Evolutionary conservation across 2,888 invertebrate species (phyloP).

Genomic region (Cylloceria caligata): DNA sequence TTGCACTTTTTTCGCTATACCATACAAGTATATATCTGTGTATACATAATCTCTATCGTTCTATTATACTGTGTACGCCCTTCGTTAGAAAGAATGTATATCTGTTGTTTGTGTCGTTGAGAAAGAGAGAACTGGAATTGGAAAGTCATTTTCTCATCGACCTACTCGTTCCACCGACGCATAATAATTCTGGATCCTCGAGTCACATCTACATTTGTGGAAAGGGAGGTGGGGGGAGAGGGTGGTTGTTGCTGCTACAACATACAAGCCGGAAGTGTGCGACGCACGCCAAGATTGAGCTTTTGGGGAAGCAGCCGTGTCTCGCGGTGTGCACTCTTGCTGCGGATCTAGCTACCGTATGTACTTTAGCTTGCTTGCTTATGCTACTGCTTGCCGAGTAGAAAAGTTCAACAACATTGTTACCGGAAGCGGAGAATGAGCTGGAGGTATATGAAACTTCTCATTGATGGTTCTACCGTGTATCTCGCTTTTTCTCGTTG

Average conservation of each 20-base stretch:
- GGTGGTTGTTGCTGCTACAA: slow-evolving; percentile 38
- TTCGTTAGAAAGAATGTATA: neutral
- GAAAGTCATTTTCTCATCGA: slow-evolving; percentile 56
- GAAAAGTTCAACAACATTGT: slow-evolving; percentile 60
- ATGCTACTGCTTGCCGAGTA: slow-evolving; percentile 44
- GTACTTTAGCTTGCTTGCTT: slow-evolving; percentile 47
- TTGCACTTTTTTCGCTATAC: slow-evolving; percentile 9
- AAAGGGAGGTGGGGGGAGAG: neutral
- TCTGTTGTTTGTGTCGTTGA: slow-evolving; percentile 30
- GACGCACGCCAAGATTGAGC: slow-evolving; percentile 32
- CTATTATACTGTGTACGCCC: neutral
- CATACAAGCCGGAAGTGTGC: slow-evolving; percentile 38
- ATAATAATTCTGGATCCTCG: slow-evolving; percentile 19
- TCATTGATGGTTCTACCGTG: slow-evolving; percentile 32
- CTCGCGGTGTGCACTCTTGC: slow-evolving; percentile 21
- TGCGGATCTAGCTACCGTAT: slow-evolving; percentile 3
- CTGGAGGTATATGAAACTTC: slow-evolving; percentile 19
- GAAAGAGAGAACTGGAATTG: slow-evolving; percentile 33
- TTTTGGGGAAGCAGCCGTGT: slow-evolving; percentile 19
- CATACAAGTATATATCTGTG: neutral
- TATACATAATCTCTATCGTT: neutral
- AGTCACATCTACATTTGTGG: neutral
- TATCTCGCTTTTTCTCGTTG: slow-evolving; percentile 30
- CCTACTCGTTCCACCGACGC: slow-evolving; percentile 25
- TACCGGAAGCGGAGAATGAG: slow-evolving; percentile 40